A percentile compares a stretch with the other conserved stretches of the same genome.
Conservation (phyloP, 2,113 vertebrate species). For the Saguinus imperator region DNA sequence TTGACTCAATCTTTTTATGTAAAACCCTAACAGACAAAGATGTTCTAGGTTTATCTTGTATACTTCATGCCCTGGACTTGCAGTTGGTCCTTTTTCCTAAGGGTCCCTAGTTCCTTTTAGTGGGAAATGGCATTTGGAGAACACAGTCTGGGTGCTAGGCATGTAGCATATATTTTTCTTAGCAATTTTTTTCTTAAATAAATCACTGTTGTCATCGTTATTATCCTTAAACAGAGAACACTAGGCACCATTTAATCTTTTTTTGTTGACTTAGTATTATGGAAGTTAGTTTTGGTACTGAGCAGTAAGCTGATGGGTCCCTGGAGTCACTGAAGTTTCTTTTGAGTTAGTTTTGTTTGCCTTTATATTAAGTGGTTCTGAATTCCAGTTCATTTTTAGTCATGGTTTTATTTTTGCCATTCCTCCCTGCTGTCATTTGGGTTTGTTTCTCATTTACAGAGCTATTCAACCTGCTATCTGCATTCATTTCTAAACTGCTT, state of each 20-base stretch:
- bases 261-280: neutral
- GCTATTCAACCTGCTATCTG: neutral
- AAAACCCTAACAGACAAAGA: neutral
- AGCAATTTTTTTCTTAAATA: neutral
- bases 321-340: neutral
- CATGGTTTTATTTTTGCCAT: neutral
- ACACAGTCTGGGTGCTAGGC: neutral
- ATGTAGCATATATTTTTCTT: neutral
- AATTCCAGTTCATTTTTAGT: neutral
- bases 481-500: neutral
- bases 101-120: neutral
- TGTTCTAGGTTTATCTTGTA: neutral
- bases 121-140: neutral
- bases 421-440: neutral
- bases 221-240: neutral
- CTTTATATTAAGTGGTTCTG: neutral
- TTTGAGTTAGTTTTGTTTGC: neutral
- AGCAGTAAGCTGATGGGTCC: neutral
- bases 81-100: neutral
- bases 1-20: neutral
- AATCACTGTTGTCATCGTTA: neutral
- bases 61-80: neutral
- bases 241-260: neutral
- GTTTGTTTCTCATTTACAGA: neutral
- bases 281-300: neutral